phyloP scores from a whole-genome alignment of 2,113 vertebrate species.

The Pholis gunnellus region DNA sequence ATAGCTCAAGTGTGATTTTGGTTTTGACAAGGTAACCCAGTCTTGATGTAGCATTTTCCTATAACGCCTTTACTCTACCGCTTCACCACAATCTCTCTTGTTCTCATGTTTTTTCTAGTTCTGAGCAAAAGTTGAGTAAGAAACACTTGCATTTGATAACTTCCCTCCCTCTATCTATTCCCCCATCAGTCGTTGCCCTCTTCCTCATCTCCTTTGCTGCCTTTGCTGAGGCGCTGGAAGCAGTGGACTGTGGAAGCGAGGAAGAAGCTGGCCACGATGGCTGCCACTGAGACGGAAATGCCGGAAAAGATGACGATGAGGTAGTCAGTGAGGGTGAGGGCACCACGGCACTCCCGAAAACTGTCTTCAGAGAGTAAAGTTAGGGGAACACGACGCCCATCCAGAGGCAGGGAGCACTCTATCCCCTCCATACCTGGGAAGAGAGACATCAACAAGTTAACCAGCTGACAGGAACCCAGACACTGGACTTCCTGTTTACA shows the following conservation, averaged over 20 bases:
- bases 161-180: slow-evolving; percentile 10
- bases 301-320: slow-evolving; percentile 96
- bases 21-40: neutral
- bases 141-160: slow-evolving; percentile 1
- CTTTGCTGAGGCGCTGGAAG: slow-evolving; percentile 89
- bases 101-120: neutral
- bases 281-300: slow-evolving; percentile 90
- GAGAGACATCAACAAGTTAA: neutral
- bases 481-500: neutral
- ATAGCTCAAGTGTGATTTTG: neutral
- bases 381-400: slow-evolving; percentile 87
- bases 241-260: slow-evolving; percentile 93
- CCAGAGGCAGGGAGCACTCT: slow-evolving; percentile 89
- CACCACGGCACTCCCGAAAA: slow-evolving; percentile 90
- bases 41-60: neutral
- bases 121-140: neutral
- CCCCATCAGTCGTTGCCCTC: slow-evolving; percentile 87
- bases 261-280: slow-evolving; percentile 94
- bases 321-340: slow-evolving; percentile 90
- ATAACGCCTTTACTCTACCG: neutral
- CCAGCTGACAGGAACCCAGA: neutral
- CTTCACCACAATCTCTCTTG: neutral
- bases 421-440: slow-evolving; percentile 88
- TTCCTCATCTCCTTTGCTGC: slow-evolving; percentile 88
- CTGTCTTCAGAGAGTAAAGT: slow-evolving; percentile 91